Evolutionary conservation across 2,888 invertebrate species (phyloP).

Genomic region (Chymomyza caudatula): DNA sequence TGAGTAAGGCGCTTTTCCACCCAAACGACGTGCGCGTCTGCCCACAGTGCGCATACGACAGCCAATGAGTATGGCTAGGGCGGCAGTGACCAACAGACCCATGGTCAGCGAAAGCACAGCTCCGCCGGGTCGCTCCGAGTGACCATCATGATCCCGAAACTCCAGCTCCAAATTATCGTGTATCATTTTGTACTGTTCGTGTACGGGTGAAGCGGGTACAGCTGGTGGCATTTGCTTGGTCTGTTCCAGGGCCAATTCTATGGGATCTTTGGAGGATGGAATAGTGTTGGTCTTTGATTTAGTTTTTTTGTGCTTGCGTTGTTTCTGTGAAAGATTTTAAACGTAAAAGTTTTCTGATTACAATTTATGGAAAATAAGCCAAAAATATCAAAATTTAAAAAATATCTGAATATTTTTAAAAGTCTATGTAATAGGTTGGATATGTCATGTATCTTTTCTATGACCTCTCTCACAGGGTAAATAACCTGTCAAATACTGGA

Average conservation of each 20-base stretch:
- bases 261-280: constrained; percentile 50
- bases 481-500: too few relatives aligned
- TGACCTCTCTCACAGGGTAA: too few relatives aligned
- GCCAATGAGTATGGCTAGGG: constrained; percentile 88
- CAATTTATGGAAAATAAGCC: neutral
- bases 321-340: constrained; percentile 44
- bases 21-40: constrained; percentile 84
- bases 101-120: constrained; percentile 88
- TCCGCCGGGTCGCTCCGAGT: constrained; percentile 86
- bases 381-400: too few relatives aligned
- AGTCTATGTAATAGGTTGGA: too few relatives aligned
- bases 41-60: constrained; percentile 88
- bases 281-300: constrained; percentile 49
- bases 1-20: constrained; percentile 88
- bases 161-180: constrained; percentile 77
- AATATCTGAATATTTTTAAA: too few relatives aligned
- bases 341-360: neutral
- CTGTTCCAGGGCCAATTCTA: constrained; percentile 60
- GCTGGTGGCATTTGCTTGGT: constrained; percentile 41
- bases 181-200: constrained; percentile 76
- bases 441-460: too few relatives aligned
- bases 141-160: constrained; percentile 81
- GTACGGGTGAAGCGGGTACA: constrained; percentile 66
- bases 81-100: constrained; percentile 88
- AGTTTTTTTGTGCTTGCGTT: constrained; percentile 72